phyloP scores from a whole-genome alignment of 2,113 vertebrate genomes.

The Dolichallabes microphthalmus region DNA sequence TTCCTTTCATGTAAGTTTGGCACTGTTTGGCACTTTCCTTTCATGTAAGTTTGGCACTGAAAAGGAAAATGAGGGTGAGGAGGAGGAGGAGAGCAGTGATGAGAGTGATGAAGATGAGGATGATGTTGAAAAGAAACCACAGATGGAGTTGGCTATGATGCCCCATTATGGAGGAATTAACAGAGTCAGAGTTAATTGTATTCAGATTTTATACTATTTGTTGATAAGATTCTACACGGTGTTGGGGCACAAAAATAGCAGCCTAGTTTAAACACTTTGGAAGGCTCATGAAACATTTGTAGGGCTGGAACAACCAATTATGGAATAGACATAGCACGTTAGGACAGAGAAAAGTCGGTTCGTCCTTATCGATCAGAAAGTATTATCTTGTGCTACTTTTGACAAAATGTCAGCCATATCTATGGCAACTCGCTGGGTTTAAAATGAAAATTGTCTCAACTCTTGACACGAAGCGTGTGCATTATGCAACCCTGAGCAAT shows the following conservation, averaged over 20 bases:
- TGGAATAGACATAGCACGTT: neutral
- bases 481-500: neutral
- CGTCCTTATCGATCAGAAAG: neutral
- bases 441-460: neutral
- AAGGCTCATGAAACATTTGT: neutral
- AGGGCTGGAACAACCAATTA: neutral
- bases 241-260: neutral
- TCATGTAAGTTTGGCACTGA: constrained; percentile 63
- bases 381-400: neutral
- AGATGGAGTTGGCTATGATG: constrained; percentile 86
- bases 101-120: constrained; percentile 80
- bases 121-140: constrained; percentile 80
- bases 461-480: neutral
- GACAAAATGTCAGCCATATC: neutral
- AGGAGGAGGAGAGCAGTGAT: constrained; percentile 72
- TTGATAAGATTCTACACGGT: neutral
- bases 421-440: neutral
- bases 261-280: neutral
- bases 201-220: neutral
- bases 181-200: constrained; percentile 77
- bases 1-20: too few species aligned
- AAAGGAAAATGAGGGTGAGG: constrained; percentile 63
- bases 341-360: neutral
- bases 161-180: constrained; percentile 88
- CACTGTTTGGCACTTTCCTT: neutral